These are phyloP conservation scores for Phortica variegata DNA, from an alignment of 1,140 invertebrate genomes.

Conservation along the genomic window DNA sequence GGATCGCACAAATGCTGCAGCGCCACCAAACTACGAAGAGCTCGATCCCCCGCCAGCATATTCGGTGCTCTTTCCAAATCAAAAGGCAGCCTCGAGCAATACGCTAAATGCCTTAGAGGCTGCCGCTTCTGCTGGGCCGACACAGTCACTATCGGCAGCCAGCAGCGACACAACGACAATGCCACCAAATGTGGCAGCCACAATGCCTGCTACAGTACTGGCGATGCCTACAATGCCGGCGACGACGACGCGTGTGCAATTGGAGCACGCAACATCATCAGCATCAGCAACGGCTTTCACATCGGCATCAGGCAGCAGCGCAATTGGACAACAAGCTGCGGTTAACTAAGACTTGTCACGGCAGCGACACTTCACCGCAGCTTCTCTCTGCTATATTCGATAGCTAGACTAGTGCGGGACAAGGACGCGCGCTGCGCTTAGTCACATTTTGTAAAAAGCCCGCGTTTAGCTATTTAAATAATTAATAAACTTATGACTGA, in stretches of 20 bases:
- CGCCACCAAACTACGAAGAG: conserved; percentile 53
- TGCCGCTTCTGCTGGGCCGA: conserved; percentile 22
- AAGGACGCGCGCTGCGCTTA: no score
- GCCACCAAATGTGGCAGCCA: not conserved
- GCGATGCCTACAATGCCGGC: not conserved
- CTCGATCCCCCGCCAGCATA: conserved; percentile 55
- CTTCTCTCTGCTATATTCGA: no score
- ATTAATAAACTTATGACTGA: no score
- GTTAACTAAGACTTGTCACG: no score
- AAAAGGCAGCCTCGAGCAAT: conserved; percentile 50
- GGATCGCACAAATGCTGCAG: conserved; percentile 27
- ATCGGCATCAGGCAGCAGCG: conserved; percentile 13
- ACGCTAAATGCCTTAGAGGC: conserved; percentile 39
- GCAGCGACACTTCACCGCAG: no score
- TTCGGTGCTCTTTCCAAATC: conserved; percentile 54
- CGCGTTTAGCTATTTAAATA: no score
- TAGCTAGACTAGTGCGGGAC: no score
- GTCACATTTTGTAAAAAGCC: no score
- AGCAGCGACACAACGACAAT: conserved; percentile 14
- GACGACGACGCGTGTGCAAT: conserved; percentile 3
- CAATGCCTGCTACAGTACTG: conserved; percentile 10
- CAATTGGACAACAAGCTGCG: no score
- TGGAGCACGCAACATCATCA: conserved; percentile 12
- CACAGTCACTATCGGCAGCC: conserved; percentile 28
- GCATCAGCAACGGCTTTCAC: conserved; percentile 5